Base-by-base conservation (phyloP, 2,797 vertebrate genomes). In the Tinamus major region DNA sequence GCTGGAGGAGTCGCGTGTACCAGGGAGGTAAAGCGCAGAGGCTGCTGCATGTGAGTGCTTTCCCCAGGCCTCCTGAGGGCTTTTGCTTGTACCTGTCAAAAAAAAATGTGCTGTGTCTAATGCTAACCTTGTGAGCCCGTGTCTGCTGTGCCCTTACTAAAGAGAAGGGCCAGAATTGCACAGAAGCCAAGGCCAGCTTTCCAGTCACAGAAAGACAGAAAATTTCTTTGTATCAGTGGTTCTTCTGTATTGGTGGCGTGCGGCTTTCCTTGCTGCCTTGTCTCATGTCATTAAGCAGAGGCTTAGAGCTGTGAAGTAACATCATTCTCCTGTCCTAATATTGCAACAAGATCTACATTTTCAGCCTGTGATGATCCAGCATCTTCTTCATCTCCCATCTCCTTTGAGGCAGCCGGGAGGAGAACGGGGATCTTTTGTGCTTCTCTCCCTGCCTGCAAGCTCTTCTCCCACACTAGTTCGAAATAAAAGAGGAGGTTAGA, bases 281-380 rank as follows among this genome's bases (percentile, higher is more conserved):
- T 18, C 56, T 92, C 31, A 10, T 91, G 83, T 69, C 74, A 81
- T 95, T 92, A 90, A 82, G 51, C 92, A 59, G 70, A 89, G 67
- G 59, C 76, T 74, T 18, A 92, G 82, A 87, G 21, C 90, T 68
- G 6, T 55, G 83, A 79, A 79, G 85, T 77, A 89, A 83, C 77
- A 74, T 51, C 75, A 65, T 78, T 64, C 77, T 94, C 4, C 0
- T 72, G 81, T 81, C 70, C 77, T 75, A 31, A 74, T 61, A 12
- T 76, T 94, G 95, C 89, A 96, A 89, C 76, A 53, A 7, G 91
- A 53, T 42, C 83, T 91, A 87, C 5, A 0, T 67, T 74, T 96
- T 96, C 76, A 70, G 74, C 77, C 85, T 41, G 79, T 4, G 63
- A 67, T 93, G 91, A 86, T 91, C 63, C 58, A 68, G 79, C 85